Conservation (phyloP, 2,113 vertebrate species). For the Danio rerio region DNA sequence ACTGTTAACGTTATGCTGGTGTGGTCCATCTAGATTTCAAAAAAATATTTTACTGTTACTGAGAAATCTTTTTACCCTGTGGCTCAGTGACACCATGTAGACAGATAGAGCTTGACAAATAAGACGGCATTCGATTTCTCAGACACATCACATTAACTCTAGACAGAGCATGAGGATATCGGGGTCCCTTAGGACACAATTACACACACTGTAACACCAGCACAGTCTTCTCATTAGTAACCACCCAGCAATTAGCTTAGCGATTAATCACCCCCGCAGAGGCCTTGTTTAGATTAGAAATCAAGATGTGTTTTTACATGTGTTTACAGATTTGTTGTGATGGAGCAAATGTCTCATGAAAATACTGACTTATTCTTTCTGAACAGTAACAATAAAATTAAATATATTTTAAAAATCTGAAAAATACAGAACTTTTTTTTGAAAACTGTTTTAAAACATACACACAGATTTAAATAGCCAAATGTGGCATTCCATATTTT, state of each 20-base stretch:
- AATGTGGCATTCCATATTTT: no score
- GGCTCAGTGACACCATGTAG: not conserved
- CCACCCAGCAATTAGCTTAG: conserved; percentile 29
- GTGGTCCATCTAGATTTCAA: no score
- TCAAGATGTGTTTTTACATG: conserved; percentile 27
- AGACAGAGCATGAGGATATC: conserved; percentile 8
- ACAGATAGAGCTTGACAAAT: conserved; percentile 26
- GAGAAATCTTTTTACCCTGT: not conserved
- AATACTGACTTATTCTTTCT: not conserved
- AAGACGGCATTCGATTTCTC: conserved; percentile 21
- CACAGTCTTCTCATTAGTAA: conserved; percentile 26
- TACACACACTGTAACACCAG: conserved; percentile 38
- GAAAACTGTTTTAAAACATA: not conserved
- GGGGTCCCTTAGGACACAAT: conserved; percentile 30
- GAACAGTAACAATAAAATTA: not conserved
- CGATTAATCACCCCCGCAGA: conserved; percentile 36
- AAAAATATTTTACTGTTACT: not conserved
- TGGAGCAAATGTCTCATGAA: not conserved
- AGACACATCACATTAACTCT: conserved; percentile 14
- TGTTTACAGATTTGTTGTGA: not conserved
- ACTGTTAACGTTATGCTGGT: no score
- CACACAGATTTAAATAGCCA: not conserved
- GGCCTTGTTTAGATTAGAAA: conserved; percentile 36
- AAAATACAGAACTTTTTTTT: not conserved
- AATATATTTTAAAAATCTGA: not conserved